A percentile compares a stretch with the other conserved stretches of the same genome.
Evolutionary conservation across 2,113 vertebrate species (phyloP).

Genomic region (Acinonyx jubatus): DNA sequence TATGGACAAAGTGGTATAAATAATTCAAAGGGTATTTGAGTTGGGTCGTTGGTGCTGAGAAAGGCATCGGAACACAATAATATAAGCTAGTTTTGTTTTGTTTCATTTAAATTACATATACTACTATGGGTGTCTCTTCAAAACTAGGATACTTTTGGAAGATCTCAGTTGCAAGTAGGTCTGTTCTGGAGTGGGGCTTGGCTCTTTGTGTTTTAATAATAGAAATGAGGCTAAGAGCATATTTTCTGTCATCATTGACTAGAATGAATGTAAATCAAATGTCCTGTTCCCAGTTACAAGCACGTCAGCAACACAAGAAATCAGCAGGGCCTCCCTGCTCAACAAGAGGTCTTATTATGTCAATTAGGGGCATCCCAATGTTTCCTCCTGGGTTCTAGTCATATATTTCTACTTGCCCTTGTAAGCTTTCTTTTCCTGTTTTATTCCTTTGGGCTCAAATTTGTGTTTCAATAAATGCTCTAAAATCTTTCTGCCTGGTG

Average conservation of each 20-base stretch:
- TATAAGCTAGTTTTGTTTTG: neutral
- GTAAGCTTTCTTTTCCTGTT: neutral
- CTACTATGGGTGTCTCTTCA: neutral
- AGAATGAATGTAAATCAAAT: neutral
- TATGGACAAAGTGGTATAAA: neutral
- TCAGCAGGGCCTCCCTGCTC: neutral
- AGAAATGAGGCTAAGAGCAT: neutral
- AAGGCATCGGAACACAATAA: neutral
- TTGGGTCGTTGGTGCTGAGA: neutral
- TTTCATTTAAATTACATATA: neutral
- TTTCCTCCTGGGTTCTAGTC: neutral
- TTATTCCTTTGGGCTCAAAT: neutral
- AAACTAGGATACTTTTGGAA: neutral
- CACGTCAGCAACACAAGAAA: neutral
- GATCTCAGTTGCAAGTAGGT: neutral
- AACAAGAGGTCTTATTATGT: neutral
- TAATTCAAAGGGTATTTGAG: neutral
- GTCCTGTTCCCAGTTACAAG: neutral
- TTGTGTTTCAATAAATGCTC: neutral
- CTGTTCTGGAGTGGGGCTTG: neutral
- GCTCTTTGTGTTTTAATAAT: slow-evolving; percentile 32
- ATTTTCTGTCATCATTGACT: neutral
- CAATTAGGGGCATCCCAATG: neutral
- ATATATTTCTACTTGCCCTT: neutral
- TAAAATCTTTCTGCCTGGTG: neutral